Conservation (phyloP, 2,113 vertebrate genomes). For the Scytalopus superciliaris region DNA sequence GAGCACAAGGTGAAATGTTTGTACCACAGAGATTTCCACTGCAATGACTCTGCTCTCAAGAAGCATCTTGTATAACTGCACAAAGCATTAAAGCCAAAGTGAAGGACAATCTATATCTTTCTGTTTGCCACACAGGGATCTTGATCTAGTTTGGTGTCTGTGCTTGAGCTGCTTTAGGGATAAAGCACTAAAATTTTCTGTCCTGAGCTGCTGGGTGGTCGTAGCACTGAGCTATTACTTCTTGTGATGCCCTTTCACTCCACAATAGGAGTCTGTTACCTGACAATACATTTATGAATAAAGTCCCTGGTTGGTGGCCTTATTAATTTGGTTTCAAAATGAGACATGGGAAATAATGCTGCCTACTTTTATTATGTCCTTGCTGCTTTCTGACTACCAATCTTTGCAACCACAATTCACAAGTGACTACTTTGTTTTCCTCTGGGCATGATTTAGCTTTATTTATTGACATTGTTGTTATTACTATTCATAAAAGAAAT, state of each 20-base stretch:
- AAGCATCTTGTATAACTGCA: neutral
- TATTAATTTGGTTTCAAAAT: neutral
- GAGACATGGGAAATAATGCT: neutral
- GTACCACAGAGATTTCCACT: neutral
- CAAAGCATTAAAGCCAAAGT: neutral
- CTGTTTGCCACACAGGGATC: neutral
- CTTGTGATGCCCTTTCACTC: neutral
- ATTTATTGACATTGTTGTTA: conserved; percentile 2
- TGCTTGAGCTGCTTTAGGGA: neutral
- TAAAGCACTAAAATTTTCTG: neutral
- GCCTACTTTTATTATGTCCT: neutral
- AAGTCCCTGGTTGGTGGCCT: neutral
- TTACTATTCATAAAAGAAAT: conserved; percentile 30
- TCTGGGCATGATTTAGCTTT: neutral
- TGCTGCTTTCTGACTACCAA: neutral
- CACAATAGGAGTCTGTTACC: neutral
- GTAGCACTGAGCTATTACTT: neutral
- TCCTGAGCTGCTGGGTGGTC: neutral
- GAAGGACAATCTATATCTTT: neutral
- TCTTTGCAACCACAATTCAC: neutral
- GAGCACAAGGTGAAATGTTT: neutral
- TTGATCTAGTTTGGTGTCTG: neutral
- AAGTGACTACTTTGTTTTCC: neutral
- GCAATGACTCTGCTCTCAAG: neutral
- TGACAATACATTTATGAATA: neutral